phyloP scores from a whole-genome alignment of 2,888 invertebrate species.

The Ichneumoninae sp. region DNA sequence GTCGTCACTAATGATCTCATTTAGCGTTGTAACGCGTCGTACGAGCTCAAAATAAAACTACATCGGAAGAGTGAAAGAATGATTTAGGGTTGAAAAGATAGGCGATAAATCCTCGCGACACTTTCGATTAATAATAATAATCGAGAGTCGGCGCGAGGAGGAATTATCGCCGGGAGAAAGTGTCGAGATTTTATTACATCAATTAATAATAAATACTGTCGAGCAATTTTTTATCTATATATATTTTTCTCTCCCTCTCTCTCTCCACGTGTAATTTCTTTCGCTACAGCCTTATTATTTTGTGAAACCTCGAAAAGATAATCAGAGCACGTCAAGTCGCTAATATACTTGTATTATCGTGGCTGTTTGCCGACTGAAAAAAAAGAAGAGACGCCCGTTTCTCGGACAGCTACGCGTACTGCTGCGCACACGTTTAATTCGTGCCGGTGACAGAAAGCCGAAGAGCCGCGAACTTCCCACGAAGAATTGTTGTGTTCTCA shows the following conservation, averaged over 20 bases:
- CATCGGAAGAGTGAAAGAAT: constrained; percentile 29
- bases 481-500: constrained; percentile 38
- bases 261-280: not conserved
- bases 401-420: constrained; percentile 8
- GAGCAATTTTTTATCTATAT: not conserved
- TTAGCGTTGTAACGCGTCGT: constrained; percentile 64
- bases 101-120: constrained; percentile 51
- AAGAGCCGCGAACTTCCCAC: constrained; percentile 48
- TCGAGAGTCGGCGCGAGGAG: constrained; percentile 43
- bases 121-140: constrained; percentile 58
- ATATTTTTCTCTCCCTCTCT: not conserved
- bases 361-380: constrained; percentile 1
- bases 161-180: constrained; percentile 21
- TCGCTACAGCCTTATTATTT: constrained; percentile 9
- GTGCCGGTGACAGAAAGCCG: constrained; percentile 42
- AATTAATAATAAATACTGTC: constrained; percentile 25
- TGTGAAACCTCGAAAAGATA: constrained; percentile 29
- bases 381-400: constrained; percentile 13
- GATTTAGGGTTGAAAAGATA: constrained; percentile 20
- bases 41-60: constrained; percentile 16
- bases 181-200: constrained; percentile 19
- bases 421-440: constrained; percentile 20
- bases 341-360: constrained; percentile 12
- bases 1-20: constrained; percentile 67
- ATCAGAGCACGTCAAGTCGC: constrained; percentile 31